Conservation (phyloP, 2,797 vertebrate genomes). For the Bradypodion ventrale region DNA sequence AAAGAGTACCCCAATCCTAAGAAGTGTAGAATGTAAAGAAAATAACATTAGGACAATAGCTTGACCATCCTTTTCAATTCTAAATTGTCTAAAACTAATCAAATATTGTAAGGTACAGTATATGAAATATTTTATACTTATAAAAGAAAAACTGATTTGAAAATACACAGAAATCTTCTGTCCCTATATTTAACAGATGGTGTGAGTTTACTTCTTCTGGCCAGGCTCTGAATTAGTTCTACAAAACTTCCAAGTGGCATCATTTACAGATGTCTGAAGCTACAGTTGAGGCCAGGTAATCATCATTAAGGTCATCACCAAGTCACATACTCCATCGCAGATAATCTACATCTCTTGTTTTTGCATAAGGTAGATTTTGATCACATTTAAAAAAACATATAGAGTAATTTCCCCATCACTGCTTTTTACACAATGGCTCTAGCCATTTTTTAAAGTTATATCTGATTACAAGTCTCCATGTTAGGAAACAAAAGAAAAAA, state of each 20-base stretch:
- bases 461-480: too few relatives aligned
- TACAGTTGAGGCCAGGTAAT: neutral
- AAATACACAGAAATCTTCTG: neutral
- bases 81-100: neutral
- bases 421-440: too few relatives aligned
- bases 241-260: neutral
- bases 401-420: neutral
- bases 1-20: neutral
- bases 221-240: neutral
- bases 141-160: neutral
- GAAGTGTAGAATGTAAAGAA: neutral
- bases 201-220: neutral
- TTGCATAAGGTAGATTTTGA: neutral
- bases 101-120: neutral
- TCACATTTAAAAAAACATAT: neutral
- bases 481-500: too few relatives aligned
- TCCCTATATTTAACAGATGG: neutral
- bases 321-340: neutral
- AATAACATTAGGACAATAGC: neutral
- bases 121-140: neutral
- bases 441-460: too few relatives aligned
- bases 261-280: neutral
- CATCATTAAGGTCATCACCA: neutral
- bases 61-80: neutral
- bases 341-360: neutral